Conservation (phyloP, 2,888 invertebrate species). For the Tyria jacobaeae region DNA sequence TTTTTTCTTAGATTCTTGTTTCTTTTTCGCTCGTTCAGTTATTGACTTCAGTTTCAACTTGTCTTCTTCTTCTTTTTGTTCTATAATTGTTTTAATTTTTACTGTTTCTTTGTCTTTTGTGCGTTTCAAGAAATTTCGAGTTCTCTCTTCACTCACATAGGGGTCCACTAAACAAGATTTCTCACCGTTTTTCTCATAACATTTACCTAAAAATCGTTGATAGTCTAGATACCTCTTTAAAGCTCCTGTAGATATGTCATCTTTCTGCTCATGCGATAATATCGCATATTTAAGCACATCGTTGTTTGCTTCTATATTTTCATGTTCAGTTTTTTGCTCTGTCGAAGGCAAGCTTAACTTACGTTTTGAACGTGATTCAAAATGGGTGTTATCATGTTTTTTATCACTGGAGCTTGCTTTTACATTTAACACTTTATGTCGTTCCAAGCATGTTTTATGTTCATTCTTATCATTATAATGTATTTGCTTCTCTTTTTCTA, state of each 20-base stretch:
- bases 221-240: slow-evolving; percentile 17
- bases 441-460: not conserved
- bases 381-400: not conserved
- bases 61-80: not conserved
- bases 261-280: slow-evolving; percentile 2
- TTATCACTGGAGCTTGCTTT: not conserved
- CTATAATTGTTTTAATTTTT: not conserved
- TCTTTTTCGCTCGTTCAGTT: not conserved
- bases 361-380: not conserved
- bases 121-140: not conserved
- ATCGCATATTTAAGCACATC: not conserved
- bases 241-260: slow-evolving; percentile 3
- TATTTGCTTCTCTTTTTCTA: not conserved
- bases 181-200: not conserved
- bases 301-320: not conserved
- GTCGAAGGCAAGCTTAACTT: not conserved
- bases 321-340: not conserved
- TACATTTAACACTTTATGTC: not conserved
- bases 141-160: not conserved
- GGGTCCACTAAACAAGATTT: not conserved
- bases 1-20: not conserved
- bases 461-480: not conserved
- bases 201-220: slow-evolving; percentile 18
- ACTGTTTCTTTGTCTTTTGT: not conserved
- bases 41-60: not conserved